phyloP scores from a whole-genome alignment of 2,113 vertebrate genomes.

The Tringa solitaria region DNA sequence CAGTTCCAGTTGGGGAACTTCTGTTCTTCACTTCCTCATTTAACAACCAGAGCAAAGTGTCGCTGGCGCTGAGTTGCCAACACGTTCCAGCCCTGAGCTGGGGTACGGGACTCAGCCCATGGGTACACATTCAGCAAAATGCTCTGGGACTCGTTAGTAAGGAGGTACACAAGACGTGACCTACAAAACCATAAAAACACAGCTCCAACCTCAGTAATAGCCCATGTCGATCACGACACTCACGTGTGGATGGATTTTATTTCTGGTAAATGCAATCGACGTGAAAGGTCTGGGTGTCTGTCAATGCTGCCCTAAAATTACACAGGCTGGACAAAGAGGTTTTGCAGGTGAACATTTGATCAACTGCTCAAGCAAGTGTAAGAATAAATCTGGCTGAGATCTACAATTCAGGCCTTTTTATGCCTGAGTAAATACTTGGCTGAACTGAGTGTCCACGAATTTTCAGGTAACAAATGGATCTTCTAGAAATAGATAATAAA shows the following conservation, averaged over 20 bases:
- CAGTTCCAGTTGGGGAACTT: slow-evolving; percentile 29
- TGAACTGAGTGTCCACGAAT: background rate
- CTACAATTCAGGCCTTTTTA: background rate
- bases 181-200: background rate
- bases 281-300: background rate
- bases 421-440: background rate
- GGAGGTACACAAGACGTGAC: background rate
- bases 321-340: background rate
- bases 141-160: slow-evolving; percentile 48
- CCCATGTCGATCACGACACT: background rate
- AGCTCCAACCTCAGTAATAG: background rate
- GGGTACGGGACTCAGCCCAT: background rate
- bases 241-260: background rate
- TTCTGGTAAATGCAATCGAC: background rate
- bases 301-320: background rate
- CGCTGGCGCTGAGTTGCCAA: background rate
- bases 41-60: slow-evolving; percentile 27
- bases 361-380: background rate
- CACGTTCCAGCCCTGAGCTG: background rate
- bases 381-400: background rate
- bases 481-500: background rate
- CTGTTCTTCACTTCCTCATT: slow-evolving; percentile 43
- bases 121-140: background rate
- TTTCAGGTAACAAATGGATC: background rate
- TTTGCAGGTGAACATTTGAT: background rate